phyloP scores from a whole-genome alignment of 2,888 invertebrate genomes.

The Cheilosia pagana region DNA sequence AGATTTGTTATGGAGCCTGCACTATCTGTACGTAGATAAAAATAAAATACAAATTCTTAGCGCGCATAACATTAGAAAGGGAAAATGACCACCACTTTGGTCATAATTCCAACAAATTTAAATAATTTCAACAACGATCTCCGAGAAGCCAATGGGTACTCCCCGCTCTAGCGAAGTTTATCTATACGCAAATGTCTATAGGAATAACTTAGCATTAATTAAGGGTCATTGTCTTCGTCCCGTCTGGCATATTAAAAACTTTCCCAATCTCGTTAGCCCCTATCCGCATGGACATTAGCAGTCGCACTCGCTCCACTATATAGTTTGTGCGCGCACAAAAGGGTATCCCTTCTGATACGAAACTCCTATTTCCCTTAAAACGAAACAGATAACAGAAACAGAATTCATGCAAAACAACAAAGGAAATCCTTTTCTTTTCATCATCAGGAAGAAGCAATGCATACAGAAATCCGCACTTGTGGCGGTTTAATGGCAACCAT shows the following conservation, averaged over 20 bases:
- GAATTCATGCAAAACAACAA: conserved; percentile 59
- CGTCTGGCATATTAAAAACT: conserved; percentile 58
- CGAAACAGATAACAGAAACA: conserved; percentile 43
- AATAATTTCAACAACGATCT: too few species aligned
- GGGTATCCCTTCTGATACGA: conserved; percentile 40
- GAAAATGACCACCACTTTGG: too few species aligned
- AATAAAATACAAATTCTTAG: too few species aligned
- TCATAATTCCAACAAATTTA: too few species aligned
- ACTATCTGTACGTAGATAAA: too few species aligned
- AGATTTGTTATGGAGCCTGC: too few species aligned
- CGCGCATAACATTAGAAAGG: too few species aligned
- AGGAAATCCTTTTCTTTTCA: conserved; percentile 48
- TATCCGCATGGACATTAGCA: conserved; percentile 10
- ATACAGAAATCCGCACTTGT: conserved; percentile 57
- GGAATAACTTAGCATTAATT: neutral
- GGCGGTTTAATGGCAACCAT: conserved; percentile 51
- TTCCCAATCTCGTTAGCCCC: conserved; percentile 64
- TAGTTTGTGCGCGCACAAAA: conserved; percentile 43
- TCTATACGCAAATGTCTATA: neutral
- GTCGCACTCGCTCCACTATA: conserved; percentile 6
- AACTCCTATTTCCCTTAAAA: conserved; percentile 13
- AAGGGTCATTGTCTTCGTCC: conserved; percentile 13
- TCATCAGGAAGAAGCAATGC: conserved; percentile 31
- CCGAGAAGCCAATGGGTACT: too few species aligned
- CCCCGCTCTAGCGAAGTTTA: too few species aligned